Evolutionary conservation across 2,113 vertebrate species (phyloP), one percentile per base, ranked within the genome.

Genomic region (Eurystomus gularis): DNA sequence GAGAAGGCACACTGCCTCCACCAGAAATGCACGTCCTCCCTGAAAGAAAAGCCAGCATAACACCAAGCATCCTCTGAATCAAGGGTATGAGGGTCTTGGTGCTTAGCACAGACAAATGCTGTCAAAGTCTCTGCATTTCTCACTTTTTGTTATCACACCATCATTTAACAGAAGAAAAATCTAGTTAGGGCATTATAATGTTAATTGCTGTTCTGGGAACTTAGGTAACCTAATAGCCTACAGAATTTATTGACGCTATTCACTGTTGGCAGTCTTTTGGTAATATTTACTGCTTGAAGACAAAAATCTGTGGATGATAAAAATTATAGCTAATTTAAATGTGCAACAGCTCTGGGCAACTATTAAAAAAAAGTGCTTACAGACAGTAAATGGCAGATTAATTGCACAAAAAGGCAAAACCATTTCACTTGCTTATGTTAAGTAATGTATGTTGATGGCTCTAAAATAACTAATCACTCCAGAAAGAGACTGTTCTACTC

Each of bases 91-190:
- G 46, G 15, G 25, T 44, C 42, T 42, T 4, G 3, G 17, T 0
- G 2, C 18, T 39, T 24, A 31, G 4, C 49, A 35, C 2, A 2
- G 37, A 72, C 1, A 0, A 42, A 51, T 10, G 8, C 25, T 76
- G 46, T 15, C 39, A 15, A 40, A 52, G 25, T 15, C 57, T 60
- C 51, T 37, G 31, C 13, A 7, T 61, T 71, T 54, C 64, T 76
- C 62, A n/a, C 33, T 52, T 49, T 17, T 23, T 35, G n/a, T 20
- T 35, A 54, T 35, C 62, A 40, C 26, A 11, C 8, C 29, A 54
- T 11, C 66, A 37, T 29, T 65, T 14, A 55, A 39, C 24, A 70
- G 49, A 62, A 58, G 0, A 1, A 57, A 76, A 80, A 35, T 25
- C 33, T 35, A n/a, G 37, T 19, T 46, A 26, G 39, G 86, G 49